Conservation (phyloP, 1,140 invertebrate genomes). For the Nylanderia fulva region DNA sequence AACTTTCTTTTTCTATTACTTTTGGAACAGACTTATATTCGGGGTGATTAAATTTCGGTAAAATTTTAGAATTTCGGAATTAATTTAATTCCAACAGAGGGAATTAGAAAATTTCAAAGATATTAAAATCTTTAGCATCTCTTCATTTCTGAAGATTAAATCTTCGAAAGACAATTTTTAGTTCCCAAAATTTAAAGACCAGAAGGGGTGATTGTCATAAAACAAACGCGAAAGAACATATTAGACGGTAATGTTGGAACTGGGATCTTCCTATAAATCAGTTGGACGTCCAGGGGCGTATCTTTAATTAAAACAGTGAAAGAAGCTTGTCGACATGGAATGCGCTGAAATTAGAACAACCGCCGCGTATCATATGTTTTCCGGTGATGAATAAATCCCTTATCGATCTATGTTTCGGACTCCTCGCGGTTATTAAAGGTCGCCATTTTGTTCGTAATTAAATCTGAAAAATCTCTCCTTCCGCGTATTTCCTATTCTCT, state of each 20-base stretch:
- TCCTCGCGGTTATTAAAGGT: not conserved
- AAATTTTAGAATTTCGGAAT: not conserved
- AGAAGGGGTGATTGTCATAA: not conserved
- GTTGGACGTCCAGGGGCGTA: not conserved
- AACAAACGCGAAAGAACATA: no score
- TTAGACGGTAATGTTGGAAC: not conserved
- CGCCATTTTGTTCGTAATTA: slow-evolving; percentile 47
- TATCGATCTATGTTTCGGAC: not conserved
- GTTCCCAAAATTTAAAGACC: not conserved
- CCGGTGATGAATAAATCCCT: not conserved
- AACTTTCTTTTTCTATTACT: not conserved
- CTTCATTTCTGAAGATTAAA: not conserved
- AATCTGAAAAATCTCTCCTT: slow-evolving; percentile 33
- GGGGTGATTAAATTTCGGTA: not conserved
- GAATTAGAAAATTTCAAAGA: no score
- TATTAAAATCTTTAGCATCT: not conserved
- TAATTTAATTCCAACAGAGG: no score
- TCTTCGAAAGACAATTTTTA: not conserved
- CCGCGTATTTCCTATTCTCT: not conserved
- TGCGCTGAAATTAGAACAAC: slow-evolving; percentile 24
- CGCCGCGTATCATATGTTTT: not conserved
- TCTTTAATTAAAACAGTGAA: slow-evolving; percentile 9
- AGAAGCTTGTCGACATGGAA: slow-evolving; percentile 1
- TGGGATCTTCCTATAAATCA: not conserved
- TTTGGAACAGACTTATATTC: not conserved